Evolutionary conservation across 2,888 invertebrate species (phyloP).

Genomic region (Congeria kusceri): DNA sequence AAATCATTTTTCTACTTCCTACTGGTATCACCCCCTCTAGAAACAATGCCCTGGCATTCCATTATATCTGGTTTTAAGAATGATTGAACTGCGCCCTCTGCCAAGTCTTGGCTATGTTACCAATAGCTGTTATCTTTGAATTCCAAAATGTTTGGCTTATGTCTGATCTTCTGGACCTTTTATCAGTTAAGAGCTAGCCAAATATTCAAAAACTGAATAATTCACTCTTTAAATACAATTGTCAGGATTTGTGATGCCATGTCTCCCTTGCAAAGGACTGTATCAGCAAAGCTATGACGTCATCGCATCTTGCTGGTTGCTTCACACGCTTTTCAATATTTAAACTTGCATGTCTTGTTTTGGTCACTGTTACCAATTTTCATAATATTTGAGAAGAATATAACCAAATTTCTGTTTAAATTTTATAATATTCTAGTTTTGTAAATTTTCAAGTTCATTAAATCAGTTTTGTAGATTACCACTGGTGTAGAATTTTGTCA

Average conservation of each 20-base stretch:
- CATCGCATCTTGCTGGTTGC: no score
- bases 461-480: no score
- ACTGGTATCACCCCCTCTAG: slow-evolving; percentile 13
- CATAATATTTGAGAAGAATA: no score
- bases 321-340: no score
- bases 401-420: no score
- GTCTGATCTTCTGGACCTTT: slow-evolving; percentile 60
- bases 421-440: no score
- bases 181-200: slow-evolving; percentile 62
- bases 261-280: no score
- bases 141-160: slow-evolving; percentile 64
- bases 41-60: slow-evolving; percentile 45
- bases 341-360: no score
- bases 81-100: slow-evolving; percentile 41
- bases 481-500: no score
- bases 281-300: no score
- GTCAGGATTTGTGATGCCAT: not conserved
- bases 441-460: no score
- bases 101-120: slow-evolving; percentile 53
- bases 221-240: slow-evolving; percentile 41
- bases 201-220: slow-evolving; percentile 38
- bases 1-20: slow-evolving; percentile 30
- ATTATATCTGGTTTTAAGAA: slow-evolving; percentile 33
- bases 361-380: no score
- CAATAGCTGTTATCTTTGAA: slow-evolving; percentile 61